A percentile compares a stretch with the other conserved stretches of the same genome.
phyloP scores from a whole-genome alignment of 2,797 vertebrate species.

The Steatocranus sp. region DNA sequence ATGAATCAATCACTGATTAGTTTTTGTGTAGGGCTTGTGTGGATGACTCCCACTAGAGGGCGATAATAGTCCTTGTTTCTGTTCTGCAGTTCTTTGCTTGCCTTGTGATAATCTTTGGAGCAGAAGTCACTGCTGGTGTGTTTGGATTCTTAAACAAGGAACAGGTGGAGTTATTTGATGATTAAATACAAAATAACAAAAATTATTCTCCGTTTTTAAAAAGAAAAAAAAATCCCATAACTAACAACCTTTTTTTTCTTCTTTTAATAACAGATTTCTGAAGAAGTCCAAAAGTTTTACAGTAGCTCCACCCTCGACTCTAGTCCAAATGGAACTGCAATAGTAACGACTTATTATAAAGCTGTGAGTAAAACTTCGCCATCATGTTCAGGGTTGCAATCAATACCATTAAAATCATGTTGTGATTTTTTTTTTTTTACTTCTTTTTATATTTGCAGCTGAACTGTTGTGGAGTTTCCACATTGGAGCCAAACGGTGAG shows the following conservation, averaged over 20 bases:
- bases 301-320: constrained; percentile 63
- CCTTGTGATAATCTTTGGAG: constrained; percentile 93
- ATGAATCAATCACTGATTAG: background rate
- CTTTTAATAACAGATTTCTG: constrained; percentile 75
- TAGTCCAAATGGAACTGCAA: constrained; percentile 65
- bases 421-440: background rate
- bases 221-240: background rate
- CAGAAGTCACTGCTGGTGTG: constrained; percentile 91
- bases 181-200: background rate
- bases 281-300: constrained; percentile 87
- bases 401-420: background rate
- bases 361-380: constrained; percentile 72
- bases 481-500: background rate
- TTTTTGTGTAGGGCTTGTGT: background rate
- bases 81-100: constrained; percentile 89
- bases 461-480: constrained; percentile 64
- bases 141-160: constrained; percentile 93
- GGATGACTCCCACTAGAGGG: background rate
- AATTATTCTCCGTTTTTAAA: background rate
- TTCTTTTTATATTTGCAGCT: constrained; percentile 52
- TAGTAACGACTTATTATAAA: constrained; percentile 73
- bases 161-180: constrained; percentile 62
- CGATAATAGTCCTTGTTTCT: background rate
- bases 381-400: background rate
- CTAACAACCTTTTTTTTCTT: background rate